Conservation (phyloP, 2,113 vertebrate species). For the Mastomys coucha region DNA sequence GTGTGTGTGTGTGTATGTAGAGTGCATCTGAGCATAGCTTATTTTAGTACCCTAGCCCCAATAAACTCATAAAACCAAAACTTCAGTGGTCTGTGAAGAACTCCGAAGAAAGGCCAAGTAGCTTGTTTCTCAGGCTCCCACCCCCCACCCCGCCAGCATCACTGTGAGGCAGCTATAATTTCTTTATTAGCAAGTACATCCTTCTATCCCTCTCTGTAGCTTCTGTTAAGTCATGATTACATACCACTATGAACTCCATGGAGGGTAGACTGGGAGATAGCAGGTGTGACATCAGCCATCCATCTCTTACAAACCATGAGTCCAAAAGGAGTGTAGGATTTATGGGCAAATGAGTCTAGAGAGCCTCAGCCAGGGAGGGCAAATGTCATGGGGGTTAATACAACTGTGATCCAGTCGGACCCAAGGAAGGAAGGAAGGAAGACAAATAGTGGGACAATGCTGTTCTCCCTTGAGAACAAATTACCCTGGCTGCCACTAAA, state of each 20-base stretch:
- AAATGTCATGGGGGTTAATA: not conserved
- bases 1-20: too few relatives aligned
- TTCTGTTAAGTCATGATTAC: constrained; percentile 30
- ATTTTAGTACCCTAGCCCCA: not conserved
- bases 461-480: not conserved
- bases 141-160: too few relatives aligned
- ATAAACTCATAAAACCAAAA: constrained; percentile 45
- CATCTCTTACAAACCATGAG: constrained; percentile 51
- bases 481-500: not conserved
- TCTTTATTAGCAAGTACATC: constrained; percentile 60
- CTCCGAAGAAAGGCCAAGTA: not conserved
- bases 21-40: not conserved
- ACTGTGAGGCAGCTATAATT: constrained; percentile 23
- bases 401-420: not conserved
- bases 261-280: not conserved
- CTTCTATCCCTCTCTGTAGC: constrained; percentile 19
- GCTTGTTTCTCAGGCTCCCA: not conserved
- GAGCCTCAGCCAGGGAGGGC: not conserved
- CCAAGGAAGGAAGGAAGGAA: not conserved
- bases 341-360: not conserved
- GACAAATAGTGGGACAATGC: not conserved
- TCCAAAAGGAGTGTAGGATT: constrained; percentile 37
- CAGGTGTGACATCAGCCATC: not conserved
- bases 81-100: not conserved
- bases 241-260: accelerated